A percentile compares a stretch with the other conserved stretches of the same genome.
Conservation (phyloP, 2,113 vertebrate genomes). For the Rhegmatorhina hoffmannsi region DNA sequence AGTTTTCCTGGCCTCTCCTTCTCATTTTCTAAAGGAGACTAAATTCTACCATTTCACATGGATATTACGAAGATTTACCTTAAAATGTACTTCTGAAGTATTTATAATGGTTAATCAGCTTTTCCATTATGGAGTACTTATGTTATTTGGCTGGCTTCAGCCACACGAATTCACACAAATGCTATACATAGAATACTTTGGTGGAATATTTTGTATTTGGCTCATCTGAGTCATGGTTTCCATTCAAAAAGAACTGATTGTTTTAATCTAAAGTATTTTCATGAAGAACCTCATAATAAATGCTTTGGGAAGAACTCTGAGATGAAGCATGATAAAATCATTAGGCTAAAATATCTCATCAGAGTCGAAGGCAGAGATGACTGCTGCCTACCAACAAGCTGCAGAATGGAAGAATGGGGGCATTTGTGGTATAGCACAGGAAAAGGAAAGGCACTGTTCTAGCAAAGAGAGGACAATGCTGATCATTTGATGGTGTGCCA, state of each 20-base stretch:
- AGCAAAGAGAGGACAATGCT: constrained; percentile 21
- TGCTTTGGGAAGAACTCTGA: background rate
- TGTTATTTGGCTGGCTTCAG: constrained; percentile 49
- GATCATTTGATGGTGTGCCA: background rate
- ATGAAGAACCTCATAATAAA: background rate
- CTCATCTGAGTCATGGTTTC: constrained; percentile 56
- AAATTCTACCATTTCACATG: background rate
- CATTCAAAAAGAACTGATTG: constrained; percentile 35
- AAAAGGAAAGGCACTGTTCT: constrained; percentile 10
- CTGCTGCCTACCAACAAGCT: background rate
- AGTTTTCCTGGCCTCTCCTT: background rate
- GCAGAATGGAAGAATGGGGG: constrained; percentile 3
- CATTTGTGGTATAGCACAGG: constrained; percentile 8
- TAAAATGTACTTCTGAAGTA: constrained; percentile 35
- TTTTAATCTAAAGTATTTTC: constrained; percentile 47
- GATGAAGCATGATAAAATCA: background rate
- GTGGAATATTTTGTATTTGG: constrained; percentile 60
- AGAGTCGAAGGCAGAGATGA: background rate
- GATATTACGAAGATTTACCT: constrained; percentile 37
- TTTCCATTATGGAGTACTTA: constrained; percentile 57
- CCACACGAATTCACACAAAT: constrained; percentile 17
- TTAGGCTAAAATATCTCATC: background rate
- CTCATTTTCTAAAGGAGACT: constrained; percentile 16
- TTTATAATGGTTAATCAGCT: constrained; percentile 55
- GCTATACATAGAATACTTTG: constrained; percentile 51